Evolutionary conservation across 2,797 vertebrate genomes (phyloP).

Genomic region (Etheostoma perlongum): DNA sequence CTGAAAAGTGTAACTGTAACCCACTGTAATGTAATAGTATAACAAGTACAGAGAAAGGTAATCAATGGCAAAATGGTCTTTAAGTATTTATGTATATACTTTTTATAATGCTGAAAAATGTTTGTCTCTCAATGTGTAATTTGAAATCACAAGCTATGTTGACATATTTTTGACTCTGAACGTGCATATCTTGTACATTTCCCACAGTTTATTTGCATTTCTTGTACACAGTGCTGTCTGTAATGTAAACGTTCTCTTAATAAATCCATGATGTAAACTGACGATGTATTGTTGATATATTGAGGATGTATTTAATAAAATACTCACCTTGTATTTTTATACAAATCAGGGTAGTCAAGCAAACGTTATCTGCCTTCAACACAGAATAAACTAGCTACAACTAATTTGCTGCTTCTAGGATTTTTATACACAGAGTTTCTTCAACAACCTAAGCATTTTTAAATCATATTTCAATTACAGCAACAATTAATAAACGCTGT

Average conservation of each 20-base stretch:
- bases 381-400: neutral
- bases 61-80: neutral
- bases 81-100: neutral
- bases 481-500: neutral
- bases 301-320: neutral
- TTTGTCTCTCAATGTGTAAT: neutral
- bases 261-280: too few relatives aligned
- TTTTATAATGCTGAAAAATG: neutral
- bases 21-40: neutral
- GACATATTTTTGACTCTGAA: neutral
- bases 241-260: too few relatives aligned
- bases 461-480: neutral
- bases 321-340: neutral
- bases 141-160: neutral
- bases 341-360: neutral
- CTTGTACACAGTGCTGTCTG: neutral
- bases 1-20: neutral
- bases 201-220: neutral
- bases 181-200: neutral
- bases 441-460: neutral
- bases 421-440: neutral
- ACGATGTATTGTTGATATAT: too few relatives aligned
- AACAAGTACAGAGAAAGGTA: neutral
- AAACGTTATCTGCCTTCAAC: neutral
- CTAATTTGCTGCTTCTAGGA: neutral